phyloP scores from a whole-genome alignment of 2,888 invertebrate genomes.

The Pecten maximus region DNA sequence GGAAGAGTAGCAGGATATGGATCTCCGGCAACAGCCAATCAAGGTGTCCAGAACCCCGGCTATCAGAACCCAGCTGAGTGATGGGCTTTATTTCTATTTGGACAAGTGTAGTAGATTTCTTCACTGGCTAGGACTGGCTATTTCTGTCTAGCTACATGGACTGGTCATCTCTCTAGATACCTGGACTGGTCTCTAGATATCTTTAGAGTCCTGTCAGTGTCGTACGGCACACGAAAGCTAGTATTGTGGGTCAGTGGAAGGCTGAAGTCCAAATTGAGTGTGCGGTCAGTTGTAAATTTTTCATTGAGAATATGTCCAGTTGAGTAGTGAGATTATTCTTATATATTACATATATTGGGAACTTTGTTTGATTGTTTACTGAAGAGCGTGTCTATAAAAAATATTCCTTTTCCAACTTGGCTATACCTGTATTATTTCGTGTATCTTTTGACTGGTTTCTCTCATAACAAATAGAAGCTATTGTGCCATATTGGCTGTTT shows the following conservation, averaged over 20 bases:
- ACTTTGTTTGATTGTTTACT: too few relatives aligned
- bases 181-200: neutral
- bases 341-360: too few relatives aligned
- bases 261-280: too few relatives aligned
- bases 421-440: neutral
- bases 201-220: too few relatives aligned
- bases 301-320: too few relatives aligned
- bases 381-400: neutral
- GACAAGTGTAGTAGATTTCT: neutral
- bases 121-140: neutral
- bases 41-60: conserved; percentile 3
- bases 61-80: conserved; percentile 19
- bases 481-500: too few relatives aligned
- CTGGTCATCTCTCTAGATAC: neutral
- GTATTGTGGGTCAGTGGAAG: too few relatives aligned
- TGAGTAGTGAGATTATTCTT: too few relatives aligned
- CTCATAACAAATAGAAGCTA: too few relatives aligned
- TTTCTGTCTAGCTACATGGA: neutral
- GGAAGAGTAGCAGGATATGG: conserved; percentile 41
- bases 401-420: neutral
- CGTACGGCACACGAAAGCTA: too few relatives aligned
- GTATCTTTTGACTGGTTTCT: too few relatives aligned
- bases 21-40: conserved; percentile 30
- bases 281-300: too few relatives aligned
- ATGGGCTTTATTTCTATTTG: neutral